These are phyloP conservation scores for Gymnogyps californianus DNA, from an alignment of 2,113 vertebrate species.

Conservation along the genomic window DNA sequence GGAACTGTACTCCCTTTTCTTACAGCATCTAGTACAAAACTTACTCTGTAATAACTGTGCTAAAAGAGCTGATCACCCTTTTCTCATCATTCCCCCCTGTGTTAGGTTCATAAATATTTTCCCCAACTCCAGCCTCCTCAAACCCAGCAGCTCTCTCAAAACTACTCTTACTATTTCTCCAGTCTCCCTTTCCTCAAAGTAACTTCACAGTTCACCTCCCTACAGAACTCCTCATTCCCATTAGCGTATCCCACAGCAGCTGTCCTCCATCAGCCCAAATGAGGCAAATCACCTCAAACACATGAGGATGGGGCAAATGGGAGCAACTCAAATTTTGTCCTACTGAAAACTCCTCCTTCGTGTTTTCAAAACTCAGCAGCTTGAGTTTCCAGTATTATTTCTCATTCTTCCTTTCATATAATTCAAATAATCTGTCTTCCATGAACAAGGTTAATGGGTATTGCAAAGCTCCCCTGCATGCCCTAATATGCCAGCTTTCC, in stretches of 20 bases:
- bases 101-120: not conserved
- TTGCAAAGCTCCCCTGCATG: not conserved
- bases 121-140: not conserved
- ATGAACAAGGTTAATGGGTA: not conserved
- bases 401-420: not conserved
- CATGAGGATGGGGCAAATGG: accelerated
- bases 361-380: not conserved
- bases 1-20: not conserved
- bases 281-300: not conserved
- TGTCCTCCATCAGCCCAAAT: not conserved
- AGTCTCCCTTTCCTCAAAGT: not conserved
- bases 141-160: not conserved
- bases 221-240: not conserved
- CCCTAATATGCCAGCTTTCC: not conserved
- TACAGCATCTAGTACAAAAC: not conserved
- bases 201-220: not conserved
- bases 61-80: not conserved
- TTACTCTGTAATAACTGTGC: not conserved
- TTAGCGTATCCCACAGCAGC: not conserved
- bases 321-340: not conserved
- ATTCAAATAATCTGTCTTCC: not conserved
- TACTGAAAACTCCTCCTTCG: not conserved
- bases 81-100: not conserved
- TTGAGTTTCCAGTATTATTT: not conserved
- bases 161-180: not conserved